Conservation (phyloP, 1,140 invertebrate genomes). For the Drosophila tristis region DNA sequence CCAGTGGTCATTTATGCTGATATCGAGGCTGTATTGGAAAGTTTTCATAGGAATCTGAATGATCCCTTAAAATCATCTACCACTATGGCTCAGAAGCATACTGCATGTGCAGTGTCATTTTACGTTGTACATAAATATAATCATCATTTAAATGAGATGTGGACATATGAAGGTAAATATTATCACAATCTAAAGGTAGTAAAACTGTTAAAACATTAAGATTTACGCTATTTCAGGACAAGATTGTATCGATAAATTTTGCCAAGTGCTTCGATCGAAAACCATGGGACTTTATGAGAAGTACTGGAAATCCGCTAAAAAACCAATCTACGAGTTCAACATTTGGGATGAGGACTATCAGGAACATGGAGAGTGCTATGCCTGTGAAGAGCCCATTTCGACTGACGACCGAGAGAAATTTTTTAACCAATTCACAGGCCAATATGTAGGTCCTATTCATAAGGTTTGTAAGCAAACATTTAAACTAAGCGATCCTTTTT, state of each 20-base stretch:
- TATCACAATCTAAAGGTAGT: too few relatives aligned
- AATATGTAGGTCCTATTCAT: not conserved
- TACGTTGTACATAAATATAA: slow-evolving; percentile 11
- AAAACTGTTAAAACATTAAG: too few relatives aligned
- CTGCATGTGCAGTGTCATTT: slow-evolving; percentile 8
- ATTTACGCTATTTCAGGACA: not conserved
- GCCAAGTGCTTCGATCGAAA: not conserved
- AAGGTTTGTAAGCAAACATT: not conserved
- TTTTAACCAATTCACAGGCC: slow-evolving; percentile 6
- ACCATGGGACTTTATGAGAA: not conserved
- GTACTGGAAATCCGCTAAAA: slow-evolving; percentile 8
- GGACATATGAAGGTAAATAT: slow-evolving; percentile 5
- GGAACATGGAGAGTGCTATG: not conserved
- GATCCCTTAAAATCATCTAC: not conserved
- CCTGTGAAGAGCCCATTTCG: not conserved
- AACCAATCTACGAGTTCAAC: not conserved
- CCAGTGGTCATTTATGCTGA: slow-evolving; percentile 8
- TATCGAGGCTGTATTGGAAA: slow-evolving; percentile 8
- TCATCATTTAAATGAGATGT: slow-evolving; percentile 1
- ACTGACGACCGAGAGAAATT: not conserved
- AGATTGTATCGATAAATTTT: slow-evolving; percentile 4
- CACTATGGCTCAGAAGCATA: not conserved
- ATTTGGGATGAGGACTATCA: not conserved
- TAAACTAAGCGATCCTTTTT: not conserved
- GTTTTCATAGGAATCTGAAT: not conserved